Percentiles rank a stretch among this genome's conserved stretches.
These are phyloP conservation scores for Steinernema khuongi DNA, from an alignment of 1,140 invertebrate species.

Conservation along the genomic window DNA sequence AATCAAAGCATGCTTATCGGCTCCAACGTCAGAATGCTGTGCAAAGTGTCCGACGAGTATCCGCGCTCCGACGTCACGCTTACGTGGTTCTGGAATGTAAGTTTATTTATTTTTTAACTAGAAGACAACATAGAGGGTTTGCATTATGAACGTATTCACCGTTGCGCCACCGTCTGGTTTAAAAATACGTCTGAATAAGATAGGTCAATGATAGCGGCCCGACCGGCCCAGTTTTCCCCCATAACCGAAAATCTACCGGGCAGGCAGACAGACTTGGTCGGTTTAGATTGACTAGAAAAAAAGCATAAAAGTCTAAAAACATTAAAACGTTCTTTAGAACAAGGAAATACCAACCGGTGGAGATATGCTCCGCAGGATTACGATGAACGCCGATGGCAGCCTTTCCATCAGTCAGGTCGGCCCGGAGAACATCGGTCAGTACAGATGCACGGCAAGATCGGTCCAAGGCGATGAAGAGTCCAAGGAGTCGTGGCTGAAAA, in stretches of 20 bases:
- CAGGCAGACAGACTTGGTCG: too few relatives aligned
- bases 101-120: slow-evolving; percentile 25
- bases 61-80: background rate
- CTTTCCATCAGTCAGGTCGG: slow-evolving; percentile 54
- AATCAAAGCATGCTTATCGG: slow-evolving; percentile 55
- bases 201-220: too few relatives aligned
- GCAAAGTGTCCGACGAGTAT: slow-evolving; percentile 45
- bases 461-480: slow-evolving; percentile 41
- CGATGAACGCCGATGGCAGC: slow-evolving; percentile 48
- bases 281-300: slow-evolving; percentile 23
- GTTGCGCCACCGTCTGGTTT: background rate
- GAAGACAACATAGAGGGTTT: too few relatives aligned
- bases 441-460: slow-evolving; percentile 44
- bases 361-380: slow-evolving; percentile 40
- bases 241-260: too few relatives aligned
- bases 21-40: slow-evolving; percentile 54
- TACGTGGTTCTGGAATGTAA: slow-evolving; percentile 50
- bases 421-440: slow-evolving; percentile 54
- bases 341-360: slow-evolving; percentile 39
- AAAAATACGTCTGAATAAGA: too few relatives aligned
- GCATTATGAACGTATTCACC: slow-evolving; percentile 29
- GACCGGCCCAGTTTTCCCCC: too few relatives aligned
- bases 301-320: slow-evolving; percentile 21
- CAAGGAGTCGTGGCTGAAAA: slow-evolving; percentile 39
- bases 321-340: slow-evolving; percentile 31